Evolutionary conservation across 2,797 vertebrate genomes (phyloP).

Genomic region (Halcyon smyrnensis): DNA sequence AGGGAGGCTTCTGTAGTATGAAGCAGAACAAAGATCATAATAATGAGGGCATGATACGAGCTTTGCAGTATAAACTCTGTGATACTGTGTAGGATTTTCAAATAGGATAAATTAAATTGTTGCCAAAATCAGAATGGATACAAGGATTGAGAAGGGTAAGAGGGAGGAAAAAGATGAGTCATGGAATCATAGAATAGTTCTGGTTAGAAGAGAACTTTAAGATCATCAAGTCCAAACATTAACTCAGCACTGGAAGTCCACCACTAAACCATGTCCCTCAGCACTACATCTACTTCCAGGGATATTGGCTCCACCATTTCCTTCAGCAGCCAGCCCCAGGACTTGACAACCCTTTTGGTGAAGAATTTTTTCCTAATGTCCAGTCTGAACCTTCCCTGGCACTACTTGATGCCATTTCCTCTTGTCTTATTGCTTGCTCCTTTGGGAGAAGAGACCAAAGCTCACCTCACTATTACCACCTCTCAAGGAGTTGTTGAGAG

Average conservation of each 20-base stretch:
- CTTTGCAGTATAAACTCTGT: neutral
- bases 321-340: neutral
- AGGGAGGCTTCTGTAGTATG: neutral
- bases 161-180: neutral
- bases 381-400: neutral
- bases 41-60: conserved; percentile 21
- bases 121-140: neutral
- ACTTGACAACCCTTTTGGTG: neutral
- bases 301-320: neutral
- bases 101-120: conserved; percentile 6
- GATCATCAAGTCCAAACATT: neutral
- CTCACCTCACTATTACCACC: neutral
- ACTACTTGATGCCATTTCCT: neutral
- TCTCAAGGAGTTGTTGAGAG: neutral
- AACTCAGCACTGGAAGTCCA: neutral
- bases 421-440: neutral
- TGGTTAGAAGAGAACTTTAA: neutral
- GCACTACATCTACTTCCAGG: neutral
- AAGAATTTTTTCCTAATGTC: neutral
- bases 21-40: conserved; percentile 19
- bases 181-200: neutral
- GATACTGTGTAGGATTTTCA: neutral
- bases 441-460: neutral
- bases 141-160: neutral
- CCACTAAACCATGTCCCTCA: neutral